Base-by-base conservation (phyloP, 2,113 vertebrate genomes). In the Stictonetta naevosa region DNA sequence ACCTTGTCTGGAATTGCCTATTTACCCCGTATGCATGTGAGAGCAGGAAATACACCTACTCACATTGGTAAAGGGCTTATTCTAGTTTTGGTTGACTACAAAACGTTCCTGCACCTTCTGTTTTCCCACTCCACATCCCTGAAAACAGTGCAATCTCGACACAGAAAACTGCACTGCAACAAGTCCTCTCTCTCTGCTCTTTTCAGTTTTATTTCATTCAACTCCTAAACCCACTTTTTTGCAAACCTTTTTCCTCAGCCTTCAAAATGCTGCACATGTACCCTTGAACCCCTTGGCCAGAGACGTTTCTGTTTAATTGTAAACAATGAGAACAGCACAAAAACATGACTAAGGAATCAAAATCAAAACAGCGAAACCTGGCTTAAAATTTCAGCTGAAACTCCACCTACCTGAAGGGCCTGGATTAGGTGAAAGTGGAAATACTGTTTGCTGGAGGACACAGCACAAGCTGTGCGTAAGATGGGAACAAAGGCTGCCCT, bases 321-420 rank as follows among this genome's bases (percentile, higher is more conserved):
- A 94, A 95, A 91, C 90, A 94, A 64, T 16, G 44, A 29, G 84
- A 92, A 78, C 58, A 81, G 86, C 73, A 64, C 38, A 94, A 76
- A 64, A 93, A 91, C 83, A 94, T 59, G 80, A 90, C 80, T 92
- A 72, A 95, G 86, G 66, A 85, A 81, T 88, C 83, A 78, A 94
- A 97, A 29, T 38, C 83, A 78, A 96, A 94, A 91, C 90, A 2
- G 74, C 48, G 91, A 95, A 96, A 96, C 58, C 74, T 86, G 68
- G 59, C 76, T 56, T 36, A 15, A 60, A 76, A 63, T 6, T 72
- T 91, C 83, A 95, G 83, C 80, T 90, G 90, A 62, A 94, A 94
- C 64, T 38, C 64, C 82, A 68, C 60, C 80, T 0, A 1, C 66
- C 64, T 8, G 12, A 28, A 71, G 56, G 64, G 31, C 16, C 31